Evolutionary conservation across 2,888 invertebrate genomes (phyloP).

Genomic region (Tenthredo amoena): DNA sequence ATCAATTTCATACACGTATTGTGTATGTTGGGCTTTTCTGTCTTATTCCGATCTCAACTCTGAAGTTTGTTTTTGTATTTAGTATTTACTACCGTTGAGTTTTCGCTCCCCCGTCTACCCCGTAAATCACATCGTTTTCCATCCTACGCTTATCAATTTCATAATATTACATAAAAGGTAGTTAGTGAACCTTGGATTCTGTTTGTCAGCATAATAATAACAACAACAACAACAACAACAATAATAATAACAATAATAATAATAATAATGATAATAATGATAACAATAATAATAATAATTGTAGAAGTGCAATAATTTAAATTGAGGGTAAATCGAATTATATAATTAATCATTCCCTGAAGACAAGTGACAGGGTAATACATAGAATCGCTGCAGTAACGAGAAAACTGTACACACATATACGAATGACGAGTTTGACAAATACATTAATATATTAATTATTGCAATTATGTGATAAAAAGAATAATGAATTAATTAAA

Average conservation of each 20-base stretch:
- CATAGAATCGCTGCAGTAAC: background rate
- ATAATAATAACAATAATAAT: background rate
- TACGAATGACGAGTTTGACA: background rate
- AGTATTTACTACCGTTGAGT: background rate
- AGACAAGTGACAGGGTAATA: background rate
- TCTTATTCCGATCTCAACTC: background rate
- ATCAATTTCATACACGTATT: background rate
- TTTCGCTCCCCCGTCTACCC: background rate
- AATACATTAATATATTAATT: background rate
- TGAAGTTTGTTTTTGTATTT: background rate
- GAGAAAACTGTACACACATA: background rate
- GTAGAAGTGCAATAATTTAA: background rate
- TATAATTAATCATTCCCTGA: constrained; percentile 18
- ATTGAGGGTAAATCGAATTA: constrained; percentile 24
- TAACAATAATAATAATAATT: constrained; percentile 3
- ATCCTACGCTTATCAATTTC: constrained; percentile 33
- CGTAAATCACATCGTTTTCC: constrained; percentile 30
- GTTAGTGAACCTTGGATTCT: constrained; percentile 39
- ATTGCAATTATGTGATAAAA: background rate
- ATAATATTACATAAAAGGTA: constrained; percentile 48
- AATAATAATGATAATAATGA: constrained; percentile 1
- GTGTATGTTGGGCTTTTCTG: background rate
- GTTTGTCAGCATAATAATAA: constrained; percentile 19
- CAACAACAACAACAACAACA: background rate
- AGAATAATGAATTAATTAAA: background rate